Percentiles rank a stretch among this genome's conserved stretches.
phyloP scores from a whole-genome alignment of 2,888 invertebrate species.

The Protula sp. region DNA sequence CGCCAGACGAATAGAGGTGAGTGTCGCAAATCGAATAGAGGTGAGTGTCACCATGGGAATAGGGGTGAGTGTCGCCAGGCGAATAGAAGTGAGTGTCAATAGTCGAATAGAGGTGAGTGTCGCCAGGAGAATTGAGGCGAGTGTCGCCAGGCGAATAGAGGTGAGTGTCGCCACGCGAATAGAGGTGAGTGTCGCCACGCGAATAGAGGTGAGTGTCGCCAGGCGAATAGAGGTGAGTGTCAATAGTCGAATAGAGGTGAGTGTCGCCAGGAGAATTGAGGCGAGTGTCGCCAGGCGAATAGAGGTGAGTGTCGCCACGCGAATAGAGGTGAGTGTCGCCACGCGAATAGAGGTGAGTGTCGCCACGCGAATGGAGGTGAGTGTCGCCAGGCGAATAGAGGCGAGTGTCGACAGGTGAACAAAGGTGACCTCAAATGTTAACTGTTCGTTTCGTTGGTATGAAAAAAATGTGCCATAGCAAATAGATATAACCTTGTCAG shows the following conservation, averaged over 20 bases:
- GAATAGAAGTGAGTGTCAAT: no score
- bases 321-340: conserved; percentile 60
- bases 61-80: no score
- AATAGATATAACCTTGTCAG: no score
- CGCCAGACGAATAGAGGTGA: conserved; percentile 51
- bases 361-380: conserved; percentile 55
- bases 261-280: no score
- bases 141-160: conserved; percentile 59
- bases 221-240: no score
- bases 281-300: no score
- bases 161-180: conserved; percentile 57
- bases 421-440: no score
- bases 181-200: conserved; percentile 46
- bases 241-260: no score
- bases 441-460: no score
- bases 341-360: conserved; percentile 58
- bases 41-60: no score
- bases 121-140: conserved; percentile 59
- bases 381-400: conserved; percentile 52
- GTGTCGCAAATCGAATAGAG: background rate
- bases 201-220: conserved; percentile 52
- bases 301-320: conserved; percentile 58
- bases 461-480: no score
- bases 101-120: no score
- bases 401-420: conserved; percentile 34